Conservation (phyloP, 2,888 invertebrate species). For the Zhuqinia jingwanae region DNA sequence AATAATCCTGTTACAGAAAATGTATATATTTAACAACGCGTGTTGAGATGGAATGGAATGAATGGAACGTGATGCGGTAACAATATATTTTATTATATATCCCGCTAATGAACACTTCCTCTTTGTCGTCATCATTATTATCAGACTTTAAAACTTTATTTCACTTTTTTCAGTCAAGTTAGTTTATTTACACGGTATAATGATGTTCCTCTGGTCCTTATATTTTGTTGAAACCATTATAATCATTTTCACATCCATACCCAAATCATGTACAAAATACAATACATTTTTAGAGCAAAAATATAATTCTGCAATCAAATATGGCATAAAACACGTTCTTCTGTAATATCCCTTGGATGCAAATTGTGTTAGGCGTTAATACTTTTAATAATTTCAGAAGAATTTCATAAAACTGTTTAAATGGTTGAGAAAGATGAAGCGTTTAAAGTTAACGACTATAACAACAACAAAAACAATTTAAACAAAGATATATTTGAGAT, state of each 20-base stretch:
- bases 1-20: slow-evolving; percentile 13
- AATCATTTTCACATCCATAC: too few species aligned
- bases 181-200: background rate
- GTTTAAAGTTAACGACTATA: too few species aligned
- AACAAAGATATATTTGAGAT: too few species aligned
- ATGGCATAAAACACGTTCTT: too few species aligned
- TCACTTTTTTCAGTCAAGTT: background rate
- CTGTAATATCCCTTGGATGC: too few species aligned
- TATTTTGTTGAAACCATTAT: too few species aligned
- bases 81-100: slow-evolving; percentile 23
- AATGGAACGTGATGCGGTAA: slow-evolving; percentile 54
- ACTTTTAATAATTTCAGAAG: too few species aligned
- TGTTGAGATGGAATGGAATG: background rate
- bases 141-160: slow-evolving; percentile 57
- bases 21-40: background rate
- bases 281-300: background rate
- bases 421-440: background rate
- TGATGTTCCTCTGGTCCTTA: background rate
- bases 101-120: slow-evolving; percentile 50
- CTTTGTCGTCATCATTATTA: background rate
- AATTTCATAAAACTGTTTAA: slow-evolving; percentile 12
- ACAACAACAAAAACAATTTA: background rate
- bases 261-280: slow-evolving; percentile 38
- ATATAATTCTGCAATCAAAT: too few species aligned
- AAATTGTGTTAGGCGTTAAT: background rate